phyloP scores from a whole-genome alignment of 2,113 vertebrate genomes.

The Rhinopomastus cyanomelas region DNA sequence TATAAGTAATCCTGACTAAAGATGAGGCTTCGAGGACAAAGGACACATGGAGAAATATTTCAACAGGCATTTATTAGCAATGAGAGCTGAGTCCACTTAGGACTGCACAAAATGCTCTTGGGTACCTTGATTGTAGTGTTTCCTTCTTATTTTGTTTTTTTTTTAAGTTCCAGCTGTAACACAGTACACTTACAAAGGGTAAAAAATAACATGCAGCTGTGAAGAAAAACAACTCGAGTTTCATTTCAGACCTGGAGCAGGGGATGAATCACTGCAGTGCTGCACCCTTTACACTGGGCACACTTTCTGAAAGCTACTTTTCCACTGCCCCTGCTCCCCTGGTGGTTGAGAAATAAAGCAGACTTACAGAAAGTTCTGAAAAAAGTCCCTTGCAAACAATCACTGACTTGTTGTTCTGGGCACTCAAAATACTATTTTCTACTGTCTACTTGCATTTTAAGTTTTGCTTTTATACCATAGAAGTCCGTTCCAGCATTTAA shows the following conservation, averaged over 20 bases:
- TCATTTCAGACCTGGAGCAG: background rate
- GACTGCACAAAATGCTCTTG: background rate
- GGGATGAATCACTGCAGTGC: slow-evolving; percentile 61
- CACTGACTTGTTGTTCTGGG: slow-evolving; percentile 64
- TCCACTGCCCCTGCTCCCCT: slow-evolving; percentile 25
- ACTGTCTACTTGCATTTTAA: background rate
- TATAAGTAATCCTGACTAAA: background rate
- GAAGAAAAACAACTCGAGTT: slow-evolving; percentile 53
- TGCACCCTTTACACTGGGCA: slow-evolving; percentile 10
- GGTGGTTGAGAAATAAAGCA: slow-evolving; percentile 72
- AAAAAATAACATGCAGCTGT: slow-evolving; percentile 61
- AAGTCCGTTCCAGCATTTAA: background rate
- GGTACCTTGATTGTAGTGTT: background rate
- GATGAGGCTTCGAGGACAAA: background rate
- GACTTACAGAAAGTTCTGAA: slow-evolving; percentile 53
- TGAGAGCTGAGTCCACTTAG: background rate
- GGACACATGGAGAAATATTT: background rate
- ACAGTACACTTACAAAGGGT: slow-evolving; percentile 50
- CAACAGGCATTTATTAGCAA: background rate
- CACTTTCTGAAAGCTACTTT: slow-evolving; percentile 65
- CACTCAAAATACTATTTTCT: slow-evolving; percentile 53
- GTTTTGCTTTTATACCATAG: background rate
- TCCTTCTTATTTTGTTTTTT: background rate
- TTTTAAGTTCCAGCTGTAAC: slow-evolving; percentile 53
- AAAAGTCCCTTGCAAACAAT: slow-evolving; percentile 45